phyloP scores from a whole-genome alignment of 2,113 vertebrate species.

The Notarius quadriscutis region DNA sequence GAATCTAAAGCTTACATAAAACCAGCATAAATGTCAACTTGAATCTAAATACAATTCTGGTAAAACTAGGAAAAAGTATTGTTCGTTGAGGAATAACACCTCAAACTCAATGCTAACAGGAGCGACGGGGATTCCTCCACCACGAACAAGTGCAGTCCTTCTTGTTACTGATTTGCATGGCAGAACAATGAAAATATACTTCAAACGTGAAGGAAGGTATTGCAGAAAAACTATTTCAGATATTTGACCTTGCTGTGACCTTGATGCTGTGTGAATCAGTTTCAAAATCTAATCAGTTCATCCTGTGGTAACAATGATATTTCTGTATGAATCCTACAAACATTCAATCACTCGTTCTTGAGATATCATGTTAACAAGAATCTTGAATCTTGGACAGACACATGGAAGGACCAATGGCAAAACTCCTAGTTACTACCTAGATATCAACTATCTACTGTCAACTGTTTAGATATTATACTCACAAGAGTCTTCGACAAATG shows the following conservation, averaged over 20 bases:
- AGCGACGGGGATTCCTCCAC: background rate
- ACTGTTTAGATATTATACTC: background rate
- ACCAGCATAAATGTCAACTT: background rate
- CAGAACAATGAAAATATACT: background rate
- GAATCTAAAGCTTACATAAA: background rate
- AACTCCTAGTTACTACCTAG: background rate
- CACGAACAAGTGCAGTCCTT: background rate
- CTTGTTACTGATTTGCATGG: background rate
- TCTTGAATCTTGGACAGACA: background rate
- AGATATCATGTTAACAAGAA: no score
- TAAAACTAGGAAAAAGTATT: background rate
- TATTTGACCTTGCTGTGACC: background rate
- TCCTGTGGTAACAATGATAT: no score
- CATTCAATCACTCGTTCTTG: no score
- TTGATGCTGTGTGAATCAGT: no score
- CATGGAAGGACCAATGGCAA: background rate
- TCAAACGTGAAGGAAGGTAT: background rate
- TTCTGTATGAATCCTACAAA: no score
- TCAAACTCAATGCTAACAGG: background rate
- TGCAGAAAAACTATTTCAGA: background rate
- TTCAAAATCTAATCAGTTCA: no score
- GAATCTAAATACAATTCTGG: background rate
- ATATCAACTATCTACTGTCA: no score
- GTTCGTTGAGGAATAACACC: background rate
- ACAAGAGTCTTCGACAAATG: background rate